phyloP scores from a whole-genome alignment of 2,113 vertebrate species.

The Corythoichthys haematopterus region DNA sequence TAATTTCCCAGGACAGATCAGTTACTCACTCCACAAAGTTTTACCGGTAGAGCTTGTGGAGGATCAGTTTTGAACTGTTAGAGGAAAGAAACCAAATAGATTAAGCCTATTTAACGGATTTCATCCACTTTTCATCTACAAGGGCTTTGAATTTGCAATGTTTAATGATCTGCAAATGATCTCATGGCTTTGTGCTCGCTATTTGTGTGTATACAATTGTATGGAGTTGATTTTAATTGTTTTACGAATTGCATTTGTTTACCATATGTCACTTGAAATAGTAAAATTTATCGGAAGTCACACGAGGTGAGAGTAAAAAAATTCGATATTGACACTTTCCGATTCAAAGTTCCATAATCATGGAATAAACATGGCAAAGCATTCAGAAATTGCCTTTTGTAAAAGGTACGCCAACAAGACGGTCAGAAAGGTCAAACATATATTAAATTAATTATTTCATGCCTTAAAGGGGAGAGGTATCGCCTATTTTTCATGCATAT shows the following conservation, averaged over 20 bases:
- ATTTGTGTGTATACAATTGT: neutral
- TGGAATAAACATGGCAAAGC: too few species aligned
- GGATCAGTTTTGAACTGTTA: slow-evolving; percentile 43
- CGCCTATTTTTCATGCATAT: too few species aligned
- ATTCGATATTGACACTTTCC: too few species aligned
- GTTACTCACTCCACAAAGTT: slow-evolving; percentile 36
- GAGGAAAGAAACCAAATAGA: slow-evolving; percentile 35
- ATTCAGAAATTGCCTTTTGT: too few species aligned
- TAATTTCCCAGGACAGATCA: slow-evolving; percentile 56
- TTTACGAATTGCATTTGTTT: neutral
- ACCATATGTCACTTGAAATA: too few species aligned
- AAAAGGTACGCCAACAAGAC: too few species aligned
- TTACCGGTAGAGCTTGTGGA: slow-evolving; percentile 34
- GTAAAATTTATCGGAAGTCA: too few species aligned
- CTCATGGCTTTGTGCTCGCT: slow-evolving; percentile 5
- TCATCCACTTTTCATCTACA: slow-evolving; percentile 1
- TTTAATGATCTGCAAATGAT: slow-evolving; percentile 2
- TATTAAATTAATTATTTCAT: too few species aligned
- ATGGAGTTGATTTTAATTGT: neutral
- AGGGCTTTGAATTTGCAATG: slow-evolving; percentile 3
- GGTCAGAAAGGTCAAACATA: too few species aligned
- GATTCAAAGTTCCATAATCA: too few species aligned
- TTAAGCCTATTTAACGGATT: neutral
- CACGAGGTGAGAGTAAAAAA: too few species aligned
- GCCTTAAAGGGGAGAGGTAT: too few species aligned